These are phyloP conservation scores for Homarus americanus DNA, from an alignment of 1,140 invertebrate genomes.

Conservation along the genomic window DNA sequence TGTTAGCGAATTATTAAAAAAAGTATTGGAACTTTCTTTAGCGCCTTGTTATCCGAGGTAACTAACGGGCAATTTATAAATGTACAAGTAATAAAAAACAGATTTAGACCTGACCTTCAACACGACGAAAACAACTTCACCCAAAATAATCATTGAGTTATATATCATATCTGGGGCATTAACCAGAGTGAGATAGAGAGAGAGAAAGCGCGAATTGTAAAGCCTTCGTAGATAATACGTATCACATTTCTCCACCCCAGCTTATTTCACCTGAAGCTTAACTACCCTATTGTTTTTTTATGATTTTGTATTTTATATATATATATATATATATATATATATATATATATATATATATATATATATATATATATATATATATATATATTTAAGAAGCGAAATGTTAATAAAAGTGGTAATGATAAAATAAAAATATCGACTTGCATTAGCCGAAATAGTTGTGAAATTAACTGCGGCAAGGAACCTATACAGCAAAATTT, in stretches of 20 bases:
- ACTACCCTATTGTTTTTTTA: not conserved
- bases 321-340: not conserved
- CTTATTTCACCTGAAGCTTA: too few species aligned
- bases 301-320: not conserved
- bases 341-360: not conserved
- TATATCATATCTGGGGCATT: not conserved
- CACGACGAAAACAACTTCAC: not conserved
- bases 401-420: not conserved
- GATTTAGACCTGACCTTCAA: not conserved
- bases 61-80: too few species aligned
- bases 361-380: not conserved
- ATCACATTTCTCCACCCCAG: too few species aligned
- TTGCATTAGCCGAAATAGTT: not conserved
- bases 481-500: not conserved
- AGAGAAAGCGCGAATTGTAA: not conserved
- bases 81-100: too few species aligned
- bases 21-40: too few species aligned
- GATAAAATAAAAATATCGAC: not conserved
- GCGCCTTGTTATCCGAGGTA: too few species aligned
- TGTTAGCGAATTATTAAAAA: too few species aligned
- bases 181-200: not conserved
- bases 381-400: not conserved
- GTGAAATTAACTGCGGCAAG: not conserved
- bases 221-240: not conserved
- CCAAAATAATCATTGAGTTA: not conserved